These are phyloP conservation scores for Keiferia lycopersicella DNA, from an alignment of 2,888 invertebrate genomes.

Conservation along the genomic window DNA sequence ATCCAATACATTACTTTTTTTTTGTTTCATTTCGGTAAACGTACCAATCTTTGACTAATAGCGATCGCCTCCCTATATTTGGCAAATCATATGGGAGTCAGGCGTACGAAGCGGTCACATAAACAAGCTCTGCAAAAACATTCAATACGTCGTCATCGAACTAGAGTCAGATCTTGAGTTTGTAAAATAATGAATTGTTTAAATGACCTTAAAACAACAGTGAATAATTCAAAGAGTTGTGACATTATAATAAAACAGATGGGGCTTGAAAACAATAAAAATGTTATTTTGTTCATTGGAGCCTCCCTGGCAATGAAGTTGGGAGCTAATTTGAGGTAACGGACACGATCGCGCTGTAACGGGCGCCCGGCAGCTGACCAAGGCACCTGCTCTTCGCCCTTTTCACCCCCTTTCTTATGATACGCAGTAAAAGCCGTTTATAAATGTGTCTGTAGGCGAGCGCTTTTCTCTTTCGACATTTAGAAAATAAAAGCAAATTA, in stretches of 20 bases:
- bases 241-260: background rate
- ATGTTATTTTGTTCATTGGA: background rate
- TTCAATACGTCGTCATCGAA: no score
- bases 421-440: constrained; percentile 10
- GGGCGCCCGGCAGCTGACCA: constrained; percentile 24
- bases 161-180: no score
- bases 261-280: background rate
- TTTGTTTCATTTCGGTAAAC: no score
- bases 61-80: no score
- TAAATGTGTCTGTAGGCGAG: background rate
- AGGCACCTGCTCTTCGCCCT: constrained; percentile 23
- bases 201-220: no score
- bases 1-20: no score
- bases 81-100: no score
- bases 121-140: background rate
- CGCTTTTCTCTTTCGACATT: no score
- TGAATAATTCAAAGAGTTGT: background rate
- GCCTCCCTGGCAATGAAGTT: background rate
- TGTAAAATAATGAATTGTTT: background rate
- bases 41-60: no score
- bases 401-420: constrained; percentile 18
- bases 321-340: constrained; percentile 20
- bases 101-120: no score
- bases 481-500: no score
- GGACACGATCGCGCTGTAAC: constrained; percentile 11